A percentile compares a stretch with the other conserved stretches of the same genome.
phyloP scores from a whole-genome alignment of 2,797 vertebrate genomes.

The Pitangus sulphuratus region DNA sequence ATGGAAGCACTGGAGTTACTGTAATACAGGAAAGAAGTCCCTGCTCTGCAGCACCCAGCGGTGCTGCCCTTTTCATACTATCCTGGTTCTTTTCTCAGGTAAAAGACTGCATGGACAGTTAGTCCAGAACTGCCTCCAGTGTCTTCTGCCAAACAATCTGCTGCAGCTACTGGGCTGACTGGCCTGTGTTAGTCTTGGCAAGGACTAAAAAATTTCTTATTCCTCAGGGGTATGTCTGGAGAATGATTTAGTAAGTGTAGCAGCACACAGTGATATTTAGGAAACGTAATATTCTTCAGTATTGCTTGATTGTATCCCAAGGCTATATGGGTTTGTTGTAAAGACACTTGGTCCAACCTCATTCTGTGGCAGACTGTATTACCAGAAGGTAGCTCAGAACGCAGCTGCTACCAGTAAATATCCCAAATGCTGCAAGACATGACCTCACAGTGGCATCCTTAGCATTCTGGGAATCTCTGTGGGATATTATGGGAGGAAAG shows the following conservation, averaged over 20 bases:
- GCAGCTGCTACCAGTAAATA: not conserved
- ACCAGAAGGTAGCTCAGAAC: not conserved
- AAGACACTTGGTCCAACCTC: not conserved
- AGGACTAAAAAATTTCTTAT: not conserved
- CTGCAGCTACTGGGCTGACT: not conserved
- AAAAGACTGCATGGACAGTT: not conserved
- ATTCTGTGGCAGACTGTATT: not conserved
- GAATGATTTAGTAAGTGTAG: not conserved
- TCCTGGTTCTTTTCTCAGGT: not conserved
- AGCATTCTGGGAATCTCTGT: not conserved
- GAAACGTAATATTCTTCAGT: not conserved
- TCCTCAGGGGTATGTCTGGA: not conserved
- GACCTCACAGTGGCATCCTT: not conserved
- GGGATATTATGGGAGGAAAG: not conserved
- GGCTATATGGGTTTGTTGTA: not conserved
- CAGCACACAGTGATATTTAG: not conserved
- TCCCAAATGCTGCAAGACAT: not conserved
- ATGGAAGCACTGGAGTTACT: not conserved
- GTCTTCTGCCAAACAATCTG: not conserved
- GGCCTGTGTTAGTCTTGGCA: not conserved
- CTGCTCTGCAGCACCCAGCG: not conserved
- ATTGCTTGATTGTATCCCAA: not conserved
- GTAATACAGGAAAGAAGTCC: not conserved
- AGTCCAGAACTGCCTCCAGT: not conserved
- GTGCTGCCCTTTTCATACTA: not conserved